Base-by-base conservation (phyloP, 1,140 invertebrate genomes). In the Drosophila pallidifrons region DNA sequence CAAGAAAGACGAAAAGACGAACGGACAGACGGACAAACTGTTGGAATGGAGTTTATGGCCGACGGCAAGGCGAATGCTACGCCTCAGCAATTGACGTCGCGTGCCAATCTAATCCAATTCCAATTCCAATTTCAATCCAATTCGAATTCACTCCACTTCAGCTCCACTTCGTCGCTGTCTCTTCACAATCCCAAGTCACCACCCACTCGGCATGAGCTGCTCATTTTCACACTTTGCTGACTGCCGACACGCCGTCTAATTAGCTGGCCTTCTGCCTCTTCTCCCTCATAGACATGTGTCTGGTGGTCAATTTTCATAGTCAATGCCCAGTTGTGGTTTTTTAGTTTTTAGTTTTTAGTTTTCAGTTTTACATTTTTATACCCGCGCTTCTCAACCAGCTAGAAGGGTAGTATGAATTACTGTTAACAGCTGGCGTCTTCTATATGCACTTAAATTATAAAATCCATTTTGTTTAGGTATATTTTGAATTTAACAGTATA, bases 211-310 rank as follows among this genome's bases (percentile, higher is more conserved):
- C 52, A 32, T 28, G 35, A 63, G 61, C 58, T 51, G 66, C 35
- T 63, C 79, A 69, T 79, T 82, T 87, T 81, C 75, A 86, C 82
- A 86, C 82, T 79, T 87, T 69, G 47, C 78, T 85, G 82, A 30
- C 71, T 74, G 80, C 81, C 81, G 81, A 55, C 73, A 71, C 65
- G 77, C 81, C 66, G 80, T 81, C 78, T 75, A 81, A 81, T 81
- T 81, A 86, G 69, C 70, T 55, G 57, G 7, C 35, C 46, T n/a
- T 38, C 51, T 28, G 2, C 51, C 5, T 10, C 11, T 32, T 5
- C 32, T 7, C 35, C 3, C 28, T 10, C 59, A 32, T 3, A n/a
- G 55, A 10, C 46, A 32, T 43, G 38, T 52, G 45, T 47, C 45
- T 38, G 30, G 35, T 60, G 64, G 45, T 52, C 64, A 68, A 64